Conservation (phyloP, 2,888 invertebrate genomes). For the Pseudoips prasinana region DNA sequence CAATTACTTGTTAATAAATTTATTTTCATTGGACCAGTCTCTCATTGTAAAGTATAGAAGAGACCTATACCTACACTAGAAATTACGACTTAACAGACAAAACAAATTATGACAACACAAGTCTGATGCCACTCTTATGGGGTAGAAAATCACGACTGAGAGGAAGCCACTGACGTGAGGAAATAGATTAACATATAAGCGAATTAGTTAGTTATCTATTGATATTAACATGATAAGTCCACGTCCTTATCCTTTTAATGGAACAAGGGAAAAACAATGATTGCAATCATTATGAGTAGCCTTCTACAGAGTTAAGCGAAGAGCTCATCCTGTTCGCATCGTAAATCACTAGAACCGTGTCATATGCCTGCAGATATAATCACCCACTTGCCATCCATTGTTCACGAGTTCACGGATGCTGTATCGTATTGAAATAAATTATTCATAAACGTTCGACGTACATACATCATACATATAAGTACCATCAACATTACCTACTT, state of each 20-base stretch:
- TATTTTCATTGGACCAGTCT: too few relatives aligned
- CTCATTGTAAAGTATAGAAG: too few relatives aligned
- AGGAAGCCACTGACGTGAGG: too few relatives aligned
- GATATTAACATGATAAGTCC: slow-evolving; percentile 11
- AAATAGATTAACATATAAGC: too few relatives aligned
- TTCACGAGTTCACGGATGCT: slow-evolving; percentile 61
- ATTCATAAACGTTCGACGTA: slow-evolving; percentile 50
- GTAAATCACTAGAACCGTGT: slow-evolving; percentile 54
- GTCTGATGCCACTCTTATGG: too few relatives aligned
- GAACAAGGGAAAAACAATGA: slow-evolving; percentile 34
- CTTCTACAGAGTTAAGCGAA: slow-evolving; percentile 35
- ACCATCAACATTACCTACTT: slow-evolving; percentile 8
- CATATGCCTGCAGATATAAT: slow-evolving; percentile 58
- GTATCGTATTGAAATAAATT: slow-evolving; percentile 45
- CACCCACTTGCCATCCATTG: slow-evolving; percentile 56
- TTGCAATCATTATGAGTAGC: slow-evolving; percentile 32
- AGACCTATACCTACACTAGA: too few relatives aligned
- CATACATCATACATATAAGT: slow-evolving; percentile 8
- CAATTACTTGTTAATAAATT: too few relatives aligned
- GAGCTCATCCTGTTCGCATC: slow-evolving; percentile 38
- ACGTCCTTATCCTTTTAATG: slow-evolving; percentile 11
- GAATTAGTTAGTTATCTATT: slow-evolving; percentile 6
- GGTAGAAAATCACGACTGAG: too few relatives aligned
- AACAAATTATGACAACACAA: too few relatives aligned
- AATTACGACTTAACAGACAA: too few relatives aligned